Percentiles rank a stretch among this genome's conserved stretches.
Conservation (phyloP, 2,888 invertebrate genomes). For the Adelphocoris suturalis region DNA sequence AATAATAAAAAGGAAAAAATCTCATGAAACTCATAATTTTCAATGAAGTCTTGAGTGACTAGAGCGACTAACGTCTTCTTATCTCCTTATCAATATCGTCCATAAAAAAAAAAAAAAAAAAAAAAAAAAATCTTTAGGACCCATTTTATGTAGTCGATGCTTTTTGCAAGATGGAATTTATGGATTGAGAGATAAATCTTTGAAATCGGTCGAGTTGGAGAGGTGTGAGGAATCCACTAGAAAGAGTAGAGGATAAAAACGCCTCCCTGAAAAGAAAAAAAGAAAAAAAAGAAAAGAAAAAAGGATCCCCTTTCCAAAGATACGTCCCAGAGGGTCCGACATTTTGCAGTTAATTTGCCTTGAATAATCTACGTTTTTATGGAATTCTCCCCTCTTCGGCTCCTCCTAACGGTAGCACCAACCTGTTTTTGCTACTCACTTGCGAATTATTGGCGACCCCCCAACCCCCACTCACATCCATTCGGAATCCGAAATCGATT, state of each 20-base stretch:
- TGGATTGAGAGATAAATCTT: not conserved
- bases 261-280: not conserved
- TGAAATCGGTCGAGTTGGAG: not conserved
- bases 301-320: not conserved
- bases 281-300: not conserved
- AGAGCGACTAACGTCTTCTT: too few species aligned
- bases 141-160: not conserved
- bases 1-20: too few species aligned
- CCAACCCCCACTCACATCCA: not conserved
- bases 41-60: too few species aligned
- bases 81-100: too few species aligned
- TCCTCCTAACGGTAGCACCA: slow-evolving; percentile 1
- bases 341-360: slow-evolving; percentile 56
- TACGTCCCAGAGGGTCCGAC: slow-evolving; percentile 14
- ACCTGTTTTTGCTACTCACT: slow-evolving; percentile 54
- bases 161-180: slow-evolving; percentile 11
- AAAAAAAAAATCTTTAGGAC: too few species aligned
- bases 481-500: slow-evolving; percentile 43
- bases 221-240: not conserved
- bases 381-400: not conserved
- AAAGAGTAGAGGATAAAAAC: not conserved
- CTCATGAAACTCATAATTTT: too few species aligned
- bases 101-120: too few species aligned
- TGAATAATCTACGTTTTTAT: slow-evolving; percentile 61
- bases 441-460: slow-evolving; percentile 41